Evolutionary conservation across 2,113 vertebrate species (phyloP).

Genomic region (Pangasianodon gigas): DNA sequence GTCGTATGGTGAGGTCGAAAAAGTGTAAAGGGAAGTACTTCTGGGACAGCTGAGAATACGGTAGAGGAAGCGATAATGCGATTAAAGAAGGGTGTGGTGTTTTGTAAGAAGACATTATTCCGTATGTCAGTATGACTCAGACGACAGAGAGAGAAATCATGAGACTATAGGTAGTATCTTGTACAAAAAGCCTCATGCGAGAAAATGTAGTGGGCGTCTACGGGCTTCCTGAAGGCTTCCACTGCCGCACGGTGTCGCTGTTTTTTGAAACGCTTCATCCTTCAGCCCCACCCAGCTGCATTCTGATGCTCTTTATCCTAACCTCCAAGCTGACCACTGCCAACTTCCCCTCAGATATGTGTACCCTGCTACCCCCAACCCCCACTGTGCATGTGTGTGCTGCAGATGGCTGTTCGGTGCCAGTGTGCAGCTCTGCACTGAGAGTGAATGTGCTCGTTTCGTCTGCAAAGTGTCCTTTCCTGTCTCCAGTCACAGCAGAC

Average conservation of each 20-base stretch:
- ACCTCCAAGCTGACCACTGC: slow-evolving; percentile 44
- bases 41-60: background rate
- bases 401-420: slow-evolving; percentile 42
- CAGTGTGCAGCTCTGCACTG: slow-evolving; percentile 9
- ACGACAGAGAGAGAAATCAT: background rate
- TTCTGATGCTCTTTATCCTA: slow-evolving; percentile 30
- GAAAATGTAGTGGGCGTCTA: background rate
- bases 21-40: background rate
- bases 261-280: background rate
- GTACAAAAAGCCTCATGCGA: background rate
- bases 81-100: slow-evolving; percentile 14
- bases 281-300: slow-evolving; percentile 39
- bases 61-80: background rate
- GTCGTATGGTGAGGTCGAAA: background rate
- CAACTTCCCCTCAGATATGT: slow-evolving; percentile 30
- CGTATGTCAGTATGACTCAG: background rate
- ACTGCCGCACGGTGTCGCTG: background rate
- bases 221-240: background rate
- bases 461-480: slow-evolving; percentile 19
- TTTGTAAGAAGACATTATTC: background rate
- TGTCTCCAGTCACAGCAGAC: slow-evolving; percentile 17
- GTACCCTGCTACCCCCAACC: slow-evolving; percentile 41
- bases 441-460: slow-evolving; percentile 19
- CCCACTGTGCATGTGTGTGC: slow-evolving; percentile 20
- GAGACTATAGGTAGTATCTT: background rate